Evolutionary conservation across 2,113 vertebrate species (phyloP), one percentile per base, ranked within the genome.

Genomic region (Tenebrosternarchus preto): DNA sequence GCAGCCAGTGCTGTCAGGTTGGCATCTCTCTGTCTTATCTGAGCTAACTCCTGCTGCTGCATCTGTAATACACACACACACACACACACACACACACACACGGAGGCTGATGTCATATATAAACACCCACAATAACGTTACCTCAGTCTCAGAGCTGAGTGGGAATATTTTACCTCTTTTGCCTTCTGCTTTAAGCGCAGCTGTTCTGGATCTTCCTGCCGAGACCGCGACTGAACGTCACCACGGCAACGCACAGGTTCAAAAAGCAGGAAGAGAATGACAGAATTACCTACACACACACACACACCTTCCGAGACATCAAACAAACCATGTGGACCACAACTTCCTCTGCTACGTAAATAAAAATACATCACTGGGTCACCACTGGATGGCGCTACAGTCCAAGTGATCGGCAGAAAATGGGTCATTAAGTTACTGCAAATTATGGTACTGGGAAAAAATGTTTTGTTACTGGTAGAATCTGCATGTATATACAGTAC

Each of bases 191-290:
- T 99, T 88, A 99, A 89, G 80, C 96, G 90, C 85, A 99, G 92
- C 83, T 99, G 98, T 68, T 99, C 97, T 22, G 98, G 98, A 85
- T 99, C 98, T 90, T 99, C 98, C 91, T 99, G 98, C 83, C 97
- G 94, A 83, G 98, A 97, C 87, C 97, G 96, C 92, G 97, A 98
- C 98, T 99, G 70, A 36, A 76, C 31, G 75, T 25, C 33, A 77
- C 69, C 22, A 72, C 33, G 27, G 22, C 43, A 71, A 69, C 31
- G 69, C 11, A 43, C 68, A 46, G 17, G 46, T 8, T 25, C 31
- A 57, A 63, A 59, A 72, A 83, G 69, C 33, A 46, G 39, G 17
- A 27, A 50, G 50, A 59, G 39, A 61, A 70, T 53, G 17, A 43
- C 19, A 50, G 31, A 76, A 64, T 73, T 6, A 56, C 20, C 7